Percentiles rank a stretch among this genome's conserved stretches.
phyloP scores from a whole-genome alignment of 1,140 invertebrate genomes.

The Drosophila orena region DNA sequence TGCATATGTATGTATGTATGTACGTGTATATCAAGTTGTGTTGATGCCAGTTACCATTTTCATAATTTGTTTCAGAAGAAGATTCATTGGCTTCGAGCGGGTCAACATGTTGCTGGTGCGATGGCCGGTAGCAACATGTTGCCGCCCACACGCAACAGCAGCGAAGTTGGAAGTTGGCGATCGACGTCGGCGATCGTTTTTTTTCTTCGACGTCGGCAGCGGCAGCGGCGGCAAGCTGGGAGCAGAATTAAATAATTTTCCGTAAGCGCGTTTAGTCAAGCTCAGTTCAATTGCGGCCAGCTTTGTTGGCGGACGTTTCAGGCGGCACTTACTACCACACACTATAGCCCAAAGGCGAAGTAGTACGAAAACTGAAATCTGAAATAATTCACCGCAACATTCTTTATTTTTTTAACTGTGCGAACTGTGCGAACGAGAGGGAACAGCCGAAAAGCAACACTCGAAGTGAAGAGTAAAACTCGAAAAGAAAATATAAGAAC shows the following conservation, averaged over 20 bases:
- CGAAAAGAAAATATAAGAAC: background rate
- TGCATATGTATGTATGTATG: too few relatives aligned
- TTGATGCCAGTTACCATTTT: too few relatives aligned
- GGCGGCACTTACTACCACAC: conserved; percentile 1
- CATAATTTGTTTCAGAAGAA: too few relatives aligned
- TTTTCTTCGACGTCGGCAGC: conserved; percentile 9
- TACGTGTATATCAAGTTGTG: too few relatives aligned
- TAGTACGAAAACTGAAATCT: background rate
- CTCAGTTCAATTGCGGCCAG: conserved; percentile 81
- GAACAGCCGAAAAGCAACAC: conserved; percentile 4
- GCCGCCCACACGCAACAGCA: conserved; percentile 23
- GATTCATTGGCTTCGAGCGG: too few relatives aligned
- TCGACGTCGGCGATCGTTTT: conserved; percentile 37
- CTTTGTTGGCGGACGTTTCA: conserved; percentile 68
- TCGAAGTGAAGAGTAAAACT: conserved; percentile 12
- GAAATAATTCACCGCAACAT: background rate
- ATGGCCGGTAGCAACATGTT: conserved; percentile 11
- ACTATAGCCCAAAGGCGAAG: background rate
- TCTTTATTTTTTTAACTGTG: conserved; percentile 28
- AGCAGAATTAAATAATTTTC: conserved; percentile 82
- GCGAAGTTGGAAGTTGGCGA: conserved; percentile 47
- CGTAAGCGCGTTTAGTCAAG: conserved; percentile 71
- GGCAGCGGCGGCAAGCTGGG: conserved; percentile 21
- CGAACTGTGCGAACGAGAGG: conserved; percentile 13
- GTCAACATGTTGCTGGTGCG: conserved; percentile 9